phyloP scores from a whole-genome alignment of 1,140 invertebrate species.

The Helicoverpa armigera region DNA sequence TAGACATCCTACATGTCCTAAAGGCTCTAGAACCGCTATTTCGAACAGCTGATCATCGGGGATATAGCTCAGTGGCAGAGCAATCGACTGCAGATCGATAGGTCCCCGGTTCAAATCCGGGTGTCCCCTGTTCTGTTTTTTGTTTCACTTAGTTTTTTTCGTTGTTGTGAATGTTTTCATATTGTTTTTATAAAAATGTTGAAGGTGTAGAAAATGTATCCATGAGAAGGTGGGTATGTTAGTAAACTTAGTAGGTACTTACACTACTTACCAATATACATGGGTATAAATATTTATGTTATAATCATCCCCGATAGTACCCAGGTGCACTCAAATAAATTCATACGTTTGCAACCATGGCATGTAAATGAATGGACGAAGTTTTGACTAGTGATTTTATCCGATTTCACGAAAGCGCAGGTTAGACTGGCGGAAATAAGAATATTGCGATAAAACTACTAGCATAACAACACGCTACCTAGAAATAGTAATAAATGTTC shows the following conservation, averaged over 20 bases:
- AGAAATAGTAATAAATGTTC: slow-evolving; percentile 38
- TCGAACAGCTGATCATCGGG: background rate
- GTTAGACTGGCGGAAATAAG: slow-evolving; percentile 10
- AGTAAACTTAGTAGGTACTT: no score
- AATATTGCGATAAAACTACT: slow-evolving; percentile 34
- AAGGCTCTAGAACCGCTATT: background rate
- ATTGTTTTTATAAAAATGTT: no score
- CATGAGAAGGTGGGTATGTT: no score
- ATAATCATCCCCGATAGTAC: no score
- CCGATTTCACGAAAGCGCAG: slow-evolving; percentile 12
- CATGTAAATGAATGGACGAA: background rate
- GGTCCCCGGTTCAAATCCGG: slow-evolving; percentile 47
- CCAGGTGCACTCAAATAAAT: no score
- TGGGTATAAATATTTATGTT: no score
- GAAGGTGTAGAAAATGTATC: no score
- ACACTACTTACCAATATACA: no score
- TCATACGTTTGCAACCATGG: no score
- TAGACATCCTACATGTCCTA: no score
- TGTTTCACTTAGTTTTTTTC: background rate
- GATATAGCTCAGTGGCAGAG: slow-evolving; percentile 48
- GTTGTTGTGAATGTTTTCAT: no score
- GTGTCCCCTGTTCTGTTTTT: slow-evolving; percentile 14
- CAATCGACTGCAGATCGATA: slow-evolving; percentile 41
- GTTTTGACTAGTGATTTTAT: slow-evolving; percentile 15
- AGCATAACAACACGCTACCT: slow-evolving; percentile 40